These are phyloP conservation scores for Chitala chitala DNA, from an alignment of 2,113 vertebrate genomes.

Conservation along the genomic window DNA sequence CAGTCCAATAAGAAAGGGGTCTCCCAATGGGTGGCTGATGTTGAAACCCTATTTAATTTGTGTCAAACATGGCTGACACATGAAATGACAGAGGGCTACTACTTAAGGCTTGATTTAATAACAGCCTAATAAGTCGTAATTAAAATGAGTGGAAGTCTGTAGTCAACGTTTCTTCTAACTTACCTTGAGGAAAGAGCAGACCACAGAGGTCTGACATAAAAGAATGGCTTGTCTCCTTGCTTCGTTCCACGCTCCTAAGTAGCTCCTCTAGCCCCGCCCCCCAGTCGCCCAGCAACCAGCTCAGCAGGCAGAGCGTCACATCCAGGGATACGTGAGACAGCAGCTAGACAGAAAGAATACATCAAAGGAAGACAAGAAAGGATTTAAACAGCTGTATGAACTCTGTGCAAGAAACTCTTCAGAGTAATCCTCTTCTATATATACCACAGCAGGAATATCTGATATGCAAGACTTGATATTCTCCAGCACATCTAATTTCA, in stretches of 20 bases:
- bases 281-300: slow-evolving; percentile 53
- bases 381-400: background rate
- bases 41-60: too few relatives aligned
- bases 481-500: background rate
- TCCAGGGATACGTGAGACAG: slow-evolving; percentile 77
- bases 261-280: slow-evolving; percentile 55
- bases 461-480: too few relatives aligned
- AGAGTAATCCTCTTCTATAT: too few relatives aligned
- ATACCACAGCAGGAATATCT: too few relatives aligned
- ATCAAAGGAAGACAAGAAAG: background rate
- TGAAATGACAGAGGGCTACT: background rate
- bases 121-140: background rate
- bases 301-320: slow-evolving; percentile 67
- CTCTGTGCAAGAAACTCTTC: too few relatives aligned
- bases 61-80: background rate
- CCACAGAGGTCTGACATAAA: slow-evolving; percentile 69
- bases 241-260: slow-evolving; percentile 62
- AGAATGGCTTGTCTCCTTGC: slow-evolving; percentile 58
- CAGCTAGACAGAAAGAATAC: slow-evolving; percentile 56
- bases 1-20: too few relatives aligned
- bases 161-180: background rate
- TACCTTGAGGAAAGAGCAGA: slow-evolving; percentile 74
- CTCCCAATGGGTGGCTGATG: too few relatives aligned
- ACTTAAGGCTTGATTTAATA: background rate
- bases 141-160: background rate